Percentiles rank a stretch among this genome's conserved stretches.
phyloP scores from a whole-genome alignment of 2,888 invertebrate species.

The Coelinius sp. region DNA sequence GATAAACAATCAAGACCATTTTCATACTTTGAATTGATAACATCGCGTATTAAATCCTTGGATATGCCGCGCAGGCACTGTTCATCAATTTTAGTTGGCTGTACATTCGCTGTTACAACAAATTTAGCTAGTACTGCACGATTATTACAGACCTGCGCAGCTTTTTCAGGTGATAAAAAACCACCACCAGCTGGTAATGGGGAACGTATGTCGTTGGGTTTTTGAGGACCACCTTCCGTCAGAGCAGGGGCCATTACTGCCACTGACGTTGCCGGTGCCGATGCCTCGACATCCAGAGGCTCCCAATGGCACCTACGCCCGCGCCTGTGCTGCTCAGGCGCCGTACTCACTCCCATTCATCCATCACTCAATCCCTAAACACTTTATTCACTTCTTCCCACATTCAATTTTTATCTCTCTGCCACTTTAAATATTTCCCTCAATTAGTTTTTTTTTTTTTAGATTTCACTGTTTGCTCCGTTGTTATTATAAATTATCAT shows the following conservation, averaged over 20 bases:
- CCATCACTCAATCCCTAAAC: conserved; percentile 57
- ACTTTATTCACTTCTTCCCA: conserved; percentile 17
- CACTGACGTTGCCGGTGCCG: conserved; percentile 68
- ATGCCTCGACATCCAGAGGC: conserved; percentile 71
- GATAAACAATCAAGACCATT: conserved; percentile 66
- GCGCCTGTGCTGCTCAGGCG: conserved; percentile 61
- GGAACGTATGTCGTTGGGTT: conserved; percentile 68
- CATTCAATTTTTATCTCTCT: conserved; percentile 1
- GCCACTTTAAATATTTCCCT: neutral
- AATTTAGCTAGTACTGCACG: conserved; percentile 68
- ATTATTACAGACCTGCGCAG: conserved; percentile 66
- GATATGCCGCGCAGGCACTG: conserved; percentile 67
- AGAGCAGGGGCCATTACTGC: conserved; percentile 96
- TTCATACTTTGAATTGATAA: conserved; percentile 67
- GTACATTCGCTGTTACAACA: conserved; percentile 68
- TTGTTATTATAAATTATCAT: neutral
- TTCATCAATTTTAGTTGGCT: conserved; percentile 68
- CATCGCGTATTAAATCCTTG: conserved; percentile 68
- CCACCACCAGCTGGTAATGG: conserved; percentile 67
- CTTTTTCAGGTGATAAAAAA: conserved; percentile 68
- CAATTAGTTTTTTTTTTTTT: neutral
- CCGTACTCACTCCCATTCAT: conserved; percentile 70
- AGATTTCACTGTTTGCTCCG: neutral
- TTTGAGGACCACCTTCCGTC: conserved; percentile 78
- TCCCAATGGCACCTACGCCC: conserved; percentile 62